These are phyloP conservation scores for Philaethria dido DNA, from an alignment of 2,888 invertebrate species.

Conservation along the genomic window DNA sequence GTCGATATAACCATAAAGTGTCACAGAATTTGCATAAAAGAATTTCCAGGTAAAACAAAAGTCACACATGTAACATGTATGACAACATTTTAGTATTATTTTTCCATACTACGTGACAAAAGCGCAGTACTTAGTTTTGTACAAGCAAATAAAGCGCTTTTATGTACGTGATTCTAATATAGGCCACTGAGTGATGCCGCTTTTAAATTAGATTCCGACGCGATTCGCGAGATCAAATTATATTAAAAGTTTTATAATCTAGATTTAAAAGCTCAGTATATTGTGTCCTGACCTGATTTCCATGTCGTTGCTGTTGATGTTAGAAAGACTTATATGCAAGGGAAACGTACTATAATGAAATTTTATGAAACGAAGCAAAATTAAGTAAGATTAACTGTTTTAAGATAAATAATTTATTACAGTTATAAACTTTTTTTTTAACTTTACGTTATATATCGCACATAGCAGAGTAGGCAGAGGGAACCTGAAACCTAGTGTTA, in stretches of 20 bases:
- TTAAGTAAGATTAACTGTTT: too few relatives aligned
- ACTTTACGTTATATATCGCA: too few relatives aligned
- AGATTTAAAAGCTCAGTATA: background rate
- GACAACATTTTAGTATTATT: background rate
- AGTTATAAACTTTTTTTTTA: too few relatives aligned
- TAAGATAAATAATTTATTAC: too few relatives aligned
- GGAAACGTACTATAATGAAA: background rate
- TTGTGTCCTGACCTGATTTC: background rate
- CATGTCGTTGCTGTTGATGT: background rate
- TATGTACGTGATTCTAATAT: background rate
- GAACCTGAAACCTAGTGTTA: too few relatives aligned
- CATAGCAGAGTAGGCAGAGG: too few relatives aligned
- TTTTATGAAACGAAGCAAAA: background rate
- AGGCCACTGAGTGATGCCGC: too few relatives aligned
- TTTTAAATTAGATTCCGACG: background rate
- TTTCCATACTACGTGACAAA: conserved; percentile 17
- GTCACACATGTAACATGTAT: background rate
- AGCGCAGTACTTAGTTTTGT: background rate
- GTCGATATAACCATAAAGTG: too few relatives aligned
- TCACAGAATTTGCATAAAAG: too few relatives aligned
- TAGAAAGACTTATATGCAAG: background rate
- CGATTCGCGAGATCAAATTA: background rate
- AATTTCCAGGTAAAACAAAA: conserved; percentile 6
- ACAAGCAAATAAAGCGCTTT: background rate
- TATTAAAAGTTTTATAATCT: background rate